phyloP scores from a whole-genome alignment of 2,888 invertebrate genomes.

The Acanthacorydalis orientalis region DNA sequence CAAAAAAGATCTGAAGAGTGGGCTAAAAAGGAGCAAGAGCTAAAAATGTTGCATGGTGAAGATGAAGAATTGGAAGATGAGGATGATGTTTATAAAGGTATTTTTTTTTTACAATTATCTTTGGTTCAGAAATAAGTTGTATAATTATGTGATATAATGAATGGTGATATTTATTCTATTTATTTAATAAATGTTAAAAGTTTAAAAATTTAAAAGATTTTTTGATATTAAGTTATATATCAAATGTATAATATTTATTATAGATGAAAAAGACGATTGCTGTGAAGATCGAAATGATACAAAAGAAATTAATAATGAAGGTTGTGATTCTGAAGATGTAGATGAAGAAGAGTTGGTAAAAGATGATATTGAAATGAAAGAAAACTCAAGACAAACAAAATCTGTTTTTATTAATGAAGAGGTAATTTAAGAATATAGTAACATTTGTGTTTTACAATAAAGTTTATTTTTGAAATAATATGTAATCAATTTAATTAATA shows the following conservation, averaged over 20 bases:
- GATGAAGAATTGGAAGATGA: conserved; percentile 19
- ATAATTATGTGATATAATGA: no score
- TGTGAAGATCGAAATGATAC: not conserved
- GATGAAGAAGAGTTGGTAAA: conserved; percentile 30
- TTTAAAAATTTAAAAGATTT: not conserved
- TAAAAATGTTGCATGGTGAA: conserved; percentile 20
- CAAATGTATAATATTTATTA: conserved; percentile 4
- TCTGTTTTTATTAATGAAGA: conserved; percentile 22
- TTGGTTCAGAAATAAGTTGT: no score
- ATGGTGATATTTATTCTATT: no score
- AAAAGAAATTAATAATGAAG: conserved; percentile 8
- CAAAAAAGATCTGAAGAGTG: conserved; percentile 52
- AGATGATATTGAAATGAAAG: conserved; percentile 33
- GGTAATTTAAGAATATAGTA: conserved; percentile 9
- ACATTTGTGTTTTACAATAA: no score
- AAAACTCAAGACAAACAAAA: conserved; percentile 22
- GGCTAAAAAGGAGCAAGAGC: conserved; percentile 40
- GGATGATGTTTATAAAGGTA: conserved; percentile 5
- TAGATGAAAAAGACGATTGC: conserved; percentile 12
- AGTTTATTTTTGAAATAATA: no score
- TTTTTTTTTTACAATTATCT: not conserved
- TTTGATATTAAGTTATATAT: not conserved
- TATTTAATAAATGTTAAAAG: not conserved
- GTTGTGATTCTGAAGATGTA: conserved; percentile 16
- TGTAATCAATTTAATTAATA: no score